phyloP scores from a whole-genome alignment of 92 coral and sea anemone species.

The Parazoanthus swiftii region DNA sequence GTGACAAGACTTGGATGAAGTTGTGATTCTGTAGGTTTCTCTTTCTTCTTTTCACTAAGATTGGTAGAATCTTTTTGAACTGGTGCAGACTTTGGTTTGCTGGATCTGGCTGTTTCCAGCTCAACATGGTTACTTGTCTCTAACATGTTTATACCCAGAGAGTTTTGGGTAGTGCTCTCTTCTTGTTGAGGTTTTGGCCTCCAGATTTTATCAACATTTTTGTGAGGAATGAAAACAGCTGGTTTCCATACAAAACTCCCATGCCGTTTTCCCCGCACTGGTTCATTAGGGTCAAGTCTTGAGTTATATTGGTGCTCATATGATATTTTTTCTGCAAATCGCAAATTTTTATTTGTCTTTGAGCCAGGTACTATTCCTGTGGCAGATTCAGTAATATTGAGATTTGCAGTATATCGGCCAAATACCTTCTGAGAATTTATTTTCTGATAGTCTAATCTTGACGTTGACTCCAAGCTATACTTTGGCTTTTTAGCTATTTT shows the following conservation, averaged over 20 bases:
- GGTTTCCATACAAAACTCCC: slow-evolving; percentile 93
- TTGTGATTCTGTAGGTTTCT: neutral
- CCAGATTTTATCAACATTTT: slow-evolving; percentile 3
- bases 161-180: neutral
- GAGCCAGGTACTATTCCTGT: slow-evolving; percentile 46
- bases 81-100: slow-evolving; percentile 12
- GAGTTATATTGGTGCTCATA: slow-evolving; percentile 96
- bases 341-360: slow-evolving; percentile 13
- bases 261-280: slow-evolving; percentile 88
- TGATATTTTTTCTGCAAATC: slow-evolving; percentile 78
- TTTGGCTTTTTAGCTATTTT: slow-evolving; percentile 63
- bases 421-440: slow-evolving; percentile 36
- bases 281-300: slow-evolving; percentile 86
- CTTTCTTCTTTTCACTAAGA: neutral
- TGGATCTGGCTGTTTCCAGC: neutral
- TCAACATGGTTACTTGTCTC: neutral
- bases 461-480: slow-evolving; percentile 79
- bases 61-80: neutral
- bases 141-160: neutral
- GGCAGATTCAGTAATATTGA: slow-evolving; percentile 35
- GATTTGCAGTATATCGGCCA: slow-evolving; percentile 46
- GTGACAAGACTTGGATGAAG: neutral
- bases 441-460: slow-evolving; percentile 78
- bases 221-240: slow-evolving; percentile 44
- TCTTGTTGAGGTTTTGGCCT: neutral